Conservation (phyloP, 64 coral and sea anemone genomes). For the Acropora tenuis region DNA sequence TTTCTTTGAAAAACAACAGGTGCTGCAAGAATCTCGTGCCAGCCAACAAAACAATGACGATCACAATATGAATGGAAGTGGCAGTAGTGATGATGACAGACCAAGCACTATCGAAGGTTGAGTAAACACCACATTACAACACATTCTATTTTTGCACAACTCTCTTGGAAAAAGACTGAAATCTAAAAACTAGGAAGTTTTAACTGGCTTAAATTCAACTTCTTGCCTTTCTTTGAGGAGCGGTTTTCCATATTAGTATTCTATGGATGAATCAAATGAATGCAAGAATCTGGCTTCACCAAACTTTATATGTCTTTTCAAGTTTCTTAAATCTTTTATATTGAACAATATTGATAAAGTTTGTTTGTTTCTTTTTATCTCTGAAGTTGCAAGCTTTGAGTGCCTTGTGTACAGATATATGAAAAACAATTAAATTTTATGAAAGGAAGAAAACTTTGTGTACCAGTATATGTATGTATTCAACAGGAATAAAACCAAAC, state of each 20-base stretch:
- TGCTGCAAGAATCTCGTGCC: constrained; percentile 59
- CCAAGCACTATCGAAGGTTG: constrained; percentile 70
- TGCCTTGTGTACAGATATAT: background rate
- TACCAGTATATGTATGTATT: background rate
- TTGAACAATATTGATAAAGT: background rate
- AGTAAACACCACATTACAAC: background rate
- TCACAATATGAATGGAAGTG: constrained; percentile 32
- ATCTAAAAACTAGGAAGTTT: no score
- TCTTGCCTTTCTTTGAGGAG: no score
- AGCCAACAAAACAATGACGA: constrained; percentile 35
- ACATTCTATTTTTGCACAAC: background rate
- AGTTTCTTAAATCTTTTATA: background rate
- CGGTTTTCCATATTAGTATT: background rate
- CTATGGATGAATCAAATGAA: no score
- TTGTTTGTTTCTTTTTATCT: background rate
- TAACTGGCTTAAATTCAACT: no score
- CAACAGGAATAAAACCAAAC: background rate
- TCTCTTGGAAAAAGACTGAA: background rate
- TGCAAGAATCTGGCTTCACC: no score
- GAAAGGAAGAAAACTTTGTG: background rate
- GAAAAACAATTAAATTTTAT: background rate
- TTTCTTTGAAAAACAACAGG: constrained; percentile 1
- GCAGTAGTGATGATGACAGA: constrained; percentile 8
- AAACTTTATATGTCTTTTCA: no score
- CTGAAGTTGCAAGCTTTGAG: background rate